Evolutionary conservation across 2,888 invertebrate species (phyloP).

Genomic region (Chrysodeixis includens): DNA sequence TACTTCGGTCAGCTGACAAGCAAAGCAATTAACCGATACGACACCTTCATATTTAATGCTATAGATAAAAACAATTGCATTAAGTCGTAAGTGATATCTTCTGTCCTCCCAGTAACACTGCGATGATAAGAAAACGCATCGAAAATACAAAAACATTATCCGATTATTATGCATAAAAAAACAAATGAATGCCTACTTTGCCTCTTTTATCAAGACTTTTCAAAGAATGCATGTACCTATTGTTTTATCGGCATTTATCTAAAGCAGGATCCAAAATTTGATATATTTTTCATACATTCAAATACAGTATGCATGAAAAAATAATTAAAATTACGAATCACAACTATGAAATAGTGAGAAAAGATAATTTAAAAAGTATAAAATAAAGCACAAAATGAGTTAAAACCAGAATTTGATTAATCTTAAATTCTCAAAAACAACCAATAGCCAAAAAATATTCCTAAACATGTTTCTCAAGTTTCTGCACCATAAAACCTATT

Average conservation of each 20-base stretch:
- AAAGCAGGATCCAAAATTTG: background rate
- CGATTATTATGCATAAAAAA: slow-evolving; percentile 9
- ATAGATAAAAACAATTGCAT: background rate
- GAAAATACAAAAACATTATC: slow-evolving; percentile 15
- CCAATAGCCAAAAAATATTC: background rate
- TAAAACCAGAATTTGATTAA: no score
- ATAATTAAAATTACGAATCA: no score
- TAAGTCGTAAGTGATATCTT: slow-evolving; percentile 22
- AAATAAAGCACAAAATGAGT: no score
- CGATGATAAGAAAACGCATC: slow-evolving; percentile 29
- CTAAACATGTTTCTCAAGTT: slow-evolving; percentile 9
- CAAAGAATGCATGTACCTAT: background rate
- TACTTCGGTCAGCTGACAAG: background rate
- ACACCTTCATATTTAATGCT: background rate
- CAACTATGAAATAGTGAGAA: no score
- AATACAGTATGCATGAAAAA: no score
- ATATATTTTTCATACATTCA: no score
- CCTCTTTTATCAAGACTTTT: slow-evolving; percentile 4
- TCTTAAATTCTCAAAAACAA: no score
- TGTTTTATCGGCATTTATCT: background rate
- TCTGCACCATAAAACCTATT: background rate
- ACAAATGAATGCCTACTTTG: background rate
- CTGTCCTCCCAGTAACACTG: slow-evolving; percentile 41
- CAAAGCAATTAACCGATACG: background rate
- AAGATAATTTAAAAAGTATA: no score